Percentiles rank a stretch among this genome's conserved stretches.
phyloP scores from a whole-genome alignment of 1,140 invertebrate species.

The Megalonaias nervosa region DNA sequence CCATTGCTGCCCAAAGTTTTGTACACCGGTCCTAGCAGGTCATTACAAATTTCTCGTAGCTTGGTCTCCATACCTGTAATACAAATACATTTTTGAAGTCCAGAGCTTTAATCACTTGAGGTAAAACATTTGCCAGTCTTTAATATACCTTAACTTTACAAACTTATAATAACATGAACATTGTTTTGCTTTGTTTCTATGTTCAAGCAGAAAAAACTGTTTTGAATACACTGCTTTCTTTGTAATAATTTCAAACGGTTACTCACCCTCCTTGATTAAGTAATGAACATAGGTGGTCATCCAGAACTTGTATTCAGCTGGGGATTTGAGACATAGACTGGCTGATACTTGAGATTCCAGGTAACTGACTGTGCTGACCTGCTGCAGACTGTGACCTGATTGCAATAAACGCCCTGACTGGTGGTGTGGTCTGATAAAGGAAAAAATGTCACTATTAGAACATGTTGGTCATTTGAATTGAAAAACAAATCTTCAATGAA shows the following conservation, averaged over 20 bases:
- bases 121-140: neutral
- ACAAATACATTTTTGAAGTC: neutral
- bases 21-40: conserved; percentile 65
- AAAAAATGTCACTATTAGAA: neutral
- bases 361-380: conserved; percentile 78
- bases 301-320: conserved; percentile 86
- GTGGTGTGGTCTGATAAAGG: conserved; percentile 44
- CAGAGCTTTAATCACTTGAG: neutral
- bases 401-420: conserved; percentile 55
- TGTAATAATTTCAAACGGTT: neutral
- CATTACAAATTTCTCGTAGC: conserved; percentile 67
- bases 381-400: conserved; percentile 51
- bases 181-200: neutral
- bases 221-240: neutral
- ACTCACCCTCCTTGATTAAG: conserved; percentile 82
- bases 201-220: neutral
- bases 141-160: neutral
- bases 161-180: neutral
- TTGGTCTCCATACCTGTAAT: conserved; percentile 62
- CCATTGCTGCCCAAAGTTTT: conserved; percentile 47
- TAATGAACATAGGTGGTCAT: conserved; percentile 82
- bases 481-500: neutral
- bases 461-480: neutral
- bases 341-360: conserved; percentile 84
- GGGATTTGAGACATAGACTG: conserved; percentile 79